A percentile compares a stretch with the other conserved stretches of the same genome.
These are phyloP conservation scores for Phaonia tiefii DNA, from an alignment of 2,888 invertebrate genomes.

Conservation along the genomic window DNA sequence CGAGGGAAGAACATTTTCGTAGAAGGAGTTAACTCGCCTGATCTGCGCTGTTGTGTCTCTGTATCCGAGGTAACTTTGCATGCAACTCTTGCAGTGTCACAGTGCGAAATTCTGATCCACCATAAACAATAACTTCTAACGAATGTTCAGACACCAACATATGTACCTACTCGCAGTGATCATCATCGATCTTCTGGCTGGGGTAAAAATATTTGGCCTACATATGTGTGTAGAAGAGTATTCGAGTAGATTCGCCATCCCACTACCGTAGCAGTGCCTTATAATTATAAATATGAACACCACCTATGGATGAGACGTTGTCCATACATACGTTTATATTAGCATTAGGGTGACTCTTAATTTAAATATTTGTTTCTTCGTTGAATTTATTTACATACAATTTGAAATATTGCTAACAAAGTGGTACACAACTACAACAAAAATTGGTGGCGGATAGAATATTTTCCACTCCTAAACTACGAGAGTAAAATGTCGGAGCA, in stretches of 20 bases:
- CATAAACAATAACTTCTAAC: slow-evolving; percentile 46
- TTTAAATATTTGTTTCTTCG: no score
- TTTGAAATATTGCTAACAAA: no score
- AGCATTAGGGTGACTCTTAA: no score
- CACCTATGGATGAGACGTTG: no score
- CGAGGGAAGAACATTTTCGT: slow-evolving; percentile 59
- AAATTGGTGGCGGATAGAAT: no score
- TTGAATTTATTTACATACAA: no score
- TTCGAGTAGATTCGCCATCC: slow-evolving; percentile 23
- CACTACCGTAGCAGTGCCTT: slow-evolving; percentile 34
- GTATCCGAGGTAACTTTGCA: slow-evolving; percentile 40
- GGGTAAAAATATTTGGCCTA: slow-evolving; percentile 54
- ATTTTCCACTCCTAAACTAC: no score
- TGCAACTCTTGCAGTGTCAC: slow-evolving; percentile 57
- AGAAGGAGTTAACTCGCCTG: slow-evolving; percentile 59
- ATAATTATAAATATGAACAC: slow-evolving; percentile 23
- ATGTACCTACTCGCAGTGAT: slow-evolving; percentile 56
- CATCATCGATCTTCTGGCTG: slow-evolving; percentile 62
- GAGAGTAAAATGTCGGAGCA: no score
- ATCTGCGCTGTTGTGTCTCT: slow-evolving; percentile 51
- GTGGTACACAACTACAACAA: no score
- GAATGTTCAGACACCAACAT: slow-evolving; percentile 24
- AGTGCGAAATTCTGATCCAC: slow-evolving; percentile 44
- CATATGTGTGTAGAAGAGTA: slow-evolving; percentile 32
- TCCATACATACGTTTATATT: no score